phyloP scores from a whole-genome alignment of 2,797 vertebrate genomes.

The Brachyalestes nurse region DNA sequence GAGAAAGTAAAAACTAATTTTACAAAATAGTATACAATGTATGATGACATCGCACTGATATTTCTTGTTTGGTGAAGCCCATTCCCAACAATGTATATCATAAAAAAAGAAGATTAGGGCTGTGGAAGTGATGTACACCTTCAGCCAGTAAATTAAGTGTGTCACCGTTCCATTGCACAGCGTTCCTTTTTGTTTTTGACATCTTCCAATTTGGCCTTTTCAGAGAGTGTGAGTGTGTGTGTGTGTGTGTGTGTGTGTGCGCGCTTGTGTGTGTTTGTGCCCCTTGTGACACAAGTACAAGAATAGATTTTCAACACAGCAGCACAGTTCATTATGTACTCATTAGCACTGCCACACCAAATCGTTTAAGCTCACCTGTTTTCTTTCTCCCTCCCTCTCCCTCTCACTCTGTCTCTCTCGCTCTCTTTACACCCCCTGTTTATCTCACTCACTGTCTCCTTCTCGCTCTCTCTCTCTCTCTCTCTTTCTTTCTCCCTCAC shows the following conservation, averaged over 20 bases:
- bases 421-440: constrained; percentile 7
- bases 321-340: constrained; percentile 33
- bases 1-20: no score
- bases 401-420: constrained; percentile 24
- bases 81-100: no score
- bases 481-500: not conserved
- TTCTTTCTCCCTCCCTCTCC: constrained; percentile 21
- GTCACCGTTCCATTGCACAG: no score
- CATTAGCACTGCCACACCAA: constrained; percentile 50
- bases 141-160: no score
- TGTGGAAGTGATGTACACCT: no score
- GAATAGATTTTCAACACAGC: constrained; percentile 39
- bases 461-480: not conserved
- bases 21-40: no score
- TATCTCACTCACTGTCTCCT: constrained; percentile 4
- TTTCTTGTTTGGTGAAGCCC: no score
- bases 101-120: no score
- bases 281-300: constrained; percentile 24
- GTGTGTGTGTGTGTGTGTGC: constrained; percentile 11
- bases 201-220: not conserved
- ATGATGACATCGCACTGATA: no score
- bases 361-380: constrained; percentile 38
- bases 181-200: not conserved
- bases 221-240: constrained; percentile 2
- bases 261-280: constrained; percentile 28